Evolutionary conservation across 2,113 vertebrate genomes (phyloP), one percentile per base, ranked within the genome.

Genomic region (Hydropotes inermis): DNA sequence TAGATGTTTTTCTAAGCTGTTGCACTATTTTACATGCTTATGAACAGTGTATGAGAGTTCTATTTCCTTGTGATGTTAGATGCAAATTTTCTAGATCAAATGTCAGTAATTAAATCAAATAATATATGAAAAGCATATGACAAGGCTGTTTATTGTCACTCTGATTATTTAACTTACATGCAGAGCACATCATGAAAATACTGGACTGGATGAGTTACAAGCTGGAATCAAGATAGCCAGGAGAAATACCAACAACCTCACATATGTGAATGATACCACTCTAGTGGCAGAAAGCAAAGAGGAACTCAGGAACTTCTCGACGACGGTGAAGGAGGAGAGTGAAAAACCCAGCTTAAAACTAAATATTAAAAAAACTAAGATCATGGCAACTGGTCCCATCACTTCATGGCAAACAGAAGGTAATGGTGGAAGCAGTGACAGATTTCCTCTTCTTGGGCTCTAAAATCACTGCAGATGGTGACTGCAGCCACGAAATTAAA

Each of bases 351-450:
- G 36, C 67, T 12, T 67, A n/a, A 39, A 23, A 39, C 67, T 39
- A 25, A 19, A 74, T 74, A 25, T 6, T 25, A 39, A 74, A 25
- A 39, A 39, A 74, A 13, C 67, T 39, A 23, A 39, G n/a, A 6
- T 16, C 67, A 74, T 6, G 67, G 67, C 19, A 74, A 23, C 67
- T 6, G n/a, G n/a, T 23, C 67, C n/a, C n/a, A 13, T 3, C 19
- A 13, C n/a, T 39, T 39, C n/a, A 25, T 0, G 19, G 19, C 67
- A 39, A 23, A 39, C 10, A 39, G n/a, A 39, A 23, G 19, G n/a
- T 3, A 3, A 23, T 1, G 19, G 67, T 6, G n/a, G 10, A 12
- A 39, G n/a, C n/a, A 39, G n/a, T 0, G 67, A 11, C 67, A 3
- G 2, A 13, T 39, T 6, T 23, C 19, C 67, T 39, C 67, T 23